Conservation (phyloP, 37 sponge, comb jelly and placozoan species). For the Ephydatia muelleri region DNA sequence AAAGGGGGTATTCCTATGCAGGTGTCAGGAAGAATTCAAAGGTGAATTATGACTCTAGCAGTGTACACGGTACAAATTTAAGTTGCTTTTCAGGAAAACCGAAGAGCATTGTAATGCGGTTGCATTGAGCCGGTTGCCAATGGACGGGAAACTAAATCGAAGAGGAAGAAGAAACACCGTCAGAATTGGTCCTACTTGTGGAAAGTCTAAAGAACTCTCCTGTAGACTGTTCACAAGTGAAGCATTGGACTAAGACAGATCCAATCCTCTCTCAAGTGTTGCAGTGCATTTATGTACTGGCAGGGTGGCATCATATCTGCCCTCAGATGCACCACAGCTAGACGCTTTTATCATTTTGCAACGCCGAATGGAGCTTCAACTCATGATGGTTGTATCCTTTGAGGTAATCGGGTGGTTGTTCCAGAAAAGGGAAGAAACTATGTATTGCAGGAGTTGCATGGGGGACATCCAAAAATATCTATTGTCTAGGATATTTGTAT, state of each 20-base stretch:
- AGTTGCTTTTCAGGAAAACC: background rate
- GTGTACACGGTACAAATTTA: background rate
- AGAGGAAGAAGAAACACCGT: background rate
- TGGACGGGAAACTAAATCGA: background rate
- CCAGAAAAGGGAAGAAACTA: constrained; percentile 9
- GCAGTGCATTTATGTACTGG: background rate
- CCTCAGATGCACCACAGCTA: background rate
- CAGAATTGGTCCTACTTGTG: background rate
- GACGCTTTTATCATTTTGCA: background rate
- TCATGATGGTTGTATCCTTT: constrained; percentile 33
- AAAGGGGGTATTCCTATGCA: background rate
- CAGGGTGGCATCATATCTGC: background rate
- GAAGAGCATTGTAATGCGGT: background rate
- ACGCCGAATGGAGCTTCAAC: constrained; percentile 11
- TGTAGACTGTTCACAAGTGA: background rate
- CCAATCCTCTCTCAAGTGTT: background rate
- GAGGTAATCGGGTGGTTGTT: constrained; percentile 41
- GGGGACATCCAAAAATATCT: constrained; percentile 38
- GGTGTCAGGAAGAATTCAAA: background rate
- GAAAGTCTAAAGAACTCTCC: background rate
- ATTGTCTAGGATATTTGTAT: constrained; percentile 34
- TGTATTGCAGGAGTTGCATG: constrained; percentile 37
- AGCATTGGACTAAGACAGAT: background rate
- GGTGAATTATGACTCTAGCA: background rate
- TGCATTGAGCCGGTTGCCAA: background rate